phyloP scores from a whole-genome alignment of 2,113 vertebrate species.

The Empidonax traillii region DNA sequence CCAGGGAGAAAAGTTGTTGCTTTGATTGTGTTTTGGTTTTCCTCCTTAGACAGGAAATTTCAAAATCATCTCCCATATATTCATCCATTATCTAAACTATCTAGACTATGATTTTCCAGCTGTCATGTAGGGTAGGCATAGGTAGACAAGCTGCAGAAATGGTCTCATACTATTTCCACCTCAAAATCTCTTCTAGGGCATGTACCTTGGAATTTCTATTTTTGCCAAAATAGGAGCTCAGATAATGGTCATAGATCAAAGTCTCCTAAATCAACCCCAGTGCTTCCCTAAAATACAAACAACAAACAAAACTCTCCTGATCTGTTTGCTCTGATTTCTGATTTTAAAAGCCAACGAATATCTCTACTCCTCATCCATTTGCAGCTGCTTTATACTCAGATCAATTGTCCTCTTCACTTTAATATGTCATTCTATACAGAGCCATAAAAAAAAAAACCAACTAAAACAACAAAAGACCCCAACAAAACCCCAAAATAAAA shows the following conservation, averaged over 20 bases:
- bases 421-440: not conserved
- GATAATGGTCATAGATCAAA: not conserved
- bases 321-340: conserved; percentile 29
- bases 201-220: not conserved
- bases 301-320: not conserved
- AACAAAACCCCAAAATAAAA: too few relatives aligned
- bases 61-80: not conserved
- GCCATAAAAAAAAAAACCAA: not conserved
- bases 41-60: not conserved
- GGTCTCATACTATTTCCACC: not conserved
- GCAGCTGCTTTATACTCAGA: not conserved
- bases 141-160: not conserved
- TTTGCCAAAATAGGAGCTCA: not conserved
- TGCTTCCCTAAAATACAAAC: not conserved
- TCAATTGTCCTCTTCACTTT: not conserved
- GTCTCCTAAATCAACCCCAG: not conserved
- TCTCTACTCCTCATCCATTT: not conserved
- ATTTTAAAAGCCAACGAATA: not conserved
- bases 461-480: too few relatives aligned
- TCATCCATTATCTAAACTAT: not conserved
- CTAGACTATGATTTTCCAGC: not conserved
- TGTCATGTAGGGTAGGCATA: not conserved
- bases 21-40: not conserved
- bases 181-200: not conserved
- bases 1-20: not conserved